Evolutionary conservation across 2,797 vertebrate species (phyloP), one percentile per base, ranked within the genome.

Genomic region (Parauchenoglanis punctatus): DNA sequence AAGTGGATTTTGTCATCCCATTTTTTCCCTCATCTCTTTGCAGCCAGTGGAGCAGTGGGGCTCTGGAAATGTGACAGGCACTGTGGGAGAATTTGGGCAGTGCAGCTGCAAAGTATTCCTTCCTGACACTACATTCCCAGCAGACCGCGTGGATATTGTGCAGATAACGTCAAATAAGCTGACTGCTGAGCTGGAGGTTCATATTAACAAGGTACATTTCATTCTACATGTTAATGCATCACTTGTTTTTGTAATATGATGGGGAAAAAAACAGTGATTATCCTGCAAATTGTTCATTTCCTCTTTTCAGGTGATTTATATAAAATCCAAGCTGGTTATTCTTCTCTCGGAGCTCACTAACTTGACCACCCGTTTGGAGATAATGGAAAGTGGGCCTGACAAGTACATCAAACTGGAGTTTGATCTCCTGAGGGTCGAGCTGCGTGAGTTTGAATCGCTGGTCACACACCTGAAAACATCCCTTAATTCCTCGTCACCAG

Each of bases 381-480:
- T 93, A 58, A 91, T 98, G 93, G 95, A 97, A 89, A 88, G 52
- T 11, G 92, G 87, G 17, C 70, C 91, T 4, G 70, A 96, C 85
- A 93, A 94, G 70, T 98, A 96, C 91, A 95, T 96, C 5, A 94
- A 96, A 82, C 91, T 97, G 91, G 97, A 98, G 92, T 98, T 98
- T 85, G 94, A 97, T 88, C 85, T 97, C n/a, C 92, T 97, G 85
- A 96, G 94, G 90, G n/a, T 96, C n/a, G 96, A 97, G 94, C 95
- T 97, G 82, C 89, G 2, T 20, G 94, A 97, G 87, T 95, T 97
- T 86, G 91, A 96, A 73, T 93, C 18, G 23, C 92, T 97, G 91
- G 91, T 97, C 90, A 90, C 91, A 81, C 87, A 93, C 84, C 92
- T 97, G 92, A 96, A 96, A 89, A 49, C 75, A 20, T 90, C 92